Percentiles rank a stretch among this genome's conserved stretches.
Evolutionary conservation across 2,888 invertebrate species (phyloP).

Genomic region (Acrobasis repandana): DNA sequence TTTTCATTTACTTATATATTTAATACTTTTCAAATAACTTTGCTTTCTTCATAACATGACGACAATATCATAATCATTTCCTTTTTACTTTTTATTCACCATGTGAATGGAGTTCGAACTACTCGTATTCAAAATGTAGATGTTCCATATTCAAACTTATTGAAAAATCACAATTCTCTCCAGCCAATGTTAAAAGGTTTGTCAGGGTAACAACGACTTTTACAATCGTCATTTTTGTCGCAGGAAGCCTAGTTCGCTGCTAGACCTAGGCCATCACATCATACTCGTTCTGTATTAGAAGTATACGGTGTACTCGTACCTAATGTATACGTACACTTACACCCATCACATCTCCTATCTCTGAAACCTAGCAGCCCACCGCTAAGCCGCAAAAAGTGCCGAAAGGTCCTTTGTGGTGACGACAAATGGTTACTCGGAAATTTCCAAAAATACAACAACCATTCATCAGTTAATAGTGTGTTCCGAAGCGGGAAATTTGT

Average conservation of each 20-base stretch:
- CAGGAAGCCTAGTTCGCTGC: no score
- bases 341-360: background rate
- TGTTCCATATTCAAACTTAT: slow-evolving; percentile 58
- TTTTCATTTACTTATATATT: no score
- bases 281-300: no score
- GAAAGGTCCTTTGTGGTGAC: slow-evolving; percentile 52
- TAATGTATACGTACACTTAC: background rate
- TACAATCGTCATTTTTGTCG: no score
- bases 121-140: slow-evolving; percentile 48
- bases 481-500: slow-evolving; percentile 71
- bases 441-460: slow-evolving; percentile 45
- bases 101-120: slow-evolving; percentile 27
- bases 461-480: slow-evolving; percentile 73
- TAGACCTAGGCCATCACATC: no score
- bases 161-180: slow-evolving; percentile 39
- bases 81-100: no score
- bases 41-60: no score
- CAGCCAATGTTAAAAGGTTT: slow-evolving; percentile 61
- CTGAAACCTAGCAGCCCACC: background rate
- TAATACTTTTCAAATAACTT: no score
- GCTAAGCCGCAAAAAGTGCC: slow-evolving; percentile 55
- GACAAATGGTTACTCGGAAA: slow-evolving; percentile 64
- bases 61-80: no score
- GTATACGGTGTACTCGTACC: background rate
- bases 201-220: no score